Base-by-base conservation (phyloP, 2,113 vertebrate genomes). In the Gopherus evgoodei region DNA sequence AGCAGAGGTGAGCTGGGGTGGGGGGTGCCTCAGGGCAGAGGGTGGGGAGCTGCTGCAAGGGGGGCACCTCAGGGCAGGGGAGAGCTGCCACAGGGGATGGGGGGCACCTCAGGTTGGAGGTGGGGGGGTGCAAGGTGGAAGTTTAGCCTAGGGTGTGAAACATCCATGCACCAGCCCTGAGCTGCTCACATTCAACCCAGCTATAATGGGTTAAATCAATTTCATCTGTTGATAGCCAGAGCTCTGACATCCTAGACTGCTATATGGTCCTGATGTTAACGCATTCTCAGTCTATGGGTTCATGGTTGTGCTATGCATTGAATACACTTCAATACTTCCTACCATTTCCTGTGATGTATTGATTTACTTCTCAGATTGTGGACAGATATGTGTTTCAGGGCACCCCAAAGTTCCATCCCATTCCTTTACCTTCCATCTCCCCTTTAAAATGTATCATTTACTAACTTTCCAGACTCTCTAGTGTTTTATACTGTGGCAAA, bases 391-490 rank as follows among this genome's bases (percentile, higher is more conserved):
- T 5, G 78, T 72, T 89, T 90, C 29, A 80, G 62, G 47, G 59
- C 50, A 38, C 90, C 86, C n/a, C 29, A 31, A 4, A 7, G 12
- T 17, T 88, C 9, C 65, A 81, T 86, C 24, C 6, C 3, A 31
- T 24, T 88, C 57, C 16, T 91, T 93, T 86, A 86, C 16, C 4
- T 57, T 6, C 24, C 50, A 81, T 13, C 8, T 25, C 38, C 62
- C 29, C 69, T 96, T 90, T 29, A 87, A 93, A 95, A 91, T 54
- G 76, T 1, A 85, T 29, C 35, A 88, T 9, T 89, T 81, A 69
- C 16, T 25, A 52, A 44, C 83, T 62, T 76, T 87, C 65, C 4
- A 8, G 85, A 75, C 27, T 42, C 17, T 89, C 81, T 29, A 83
- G 78, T 59, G 81, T 56, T 91, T 90, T 80, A 83, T 9, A 57